A percentile compares a stretch with the other conserved stretches of the same genome.
These are phyloP conservation scores for Nebria ingens DNA, from an alignment of 1,140 invertebrate species.

Conservation along the genomic window DNA sequence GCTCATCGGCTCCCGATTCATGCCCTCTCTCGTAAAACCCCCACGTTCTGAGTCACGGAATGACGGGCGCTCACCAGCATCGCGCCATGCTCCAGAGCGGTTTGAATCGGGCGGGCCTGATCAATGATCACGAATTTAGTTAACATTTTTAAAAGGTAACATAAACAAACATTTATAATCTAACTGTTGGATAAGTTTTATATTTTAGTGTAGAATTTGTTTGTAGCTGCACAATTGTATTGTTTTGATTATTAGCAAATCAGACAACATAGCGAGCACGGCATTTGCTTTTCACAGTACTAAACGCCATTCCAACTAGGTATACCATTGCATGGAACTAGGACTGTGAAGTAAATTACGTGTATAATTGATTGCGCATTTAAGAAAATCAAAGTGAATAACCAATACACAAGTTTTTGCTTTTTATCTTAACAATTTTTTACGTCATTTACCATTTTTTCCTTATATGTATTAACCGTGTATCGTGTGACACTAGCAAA, in stretches of 20 bases:
- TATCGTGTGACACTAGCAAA: not conserved
- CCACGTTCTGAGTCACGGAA: slow-evolving; percentile 23
- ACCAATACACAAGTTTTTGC: no score
- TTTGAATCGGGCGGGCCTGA: slow-evolving; percentile 25
- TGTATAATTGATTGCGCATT: no score
- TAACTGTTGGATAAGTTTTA: no score
- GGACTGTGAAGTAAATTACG: not conserved
- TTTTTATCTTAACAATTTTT: no score
- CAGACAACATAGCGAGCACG: not conserved
- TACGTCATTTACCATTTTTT: no score
- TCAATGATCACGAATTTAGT: not conserved
- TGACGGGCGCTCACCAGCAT: slow-evolving; percentile 21
- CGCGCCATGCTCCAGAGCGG: slow-evolving; percentile 35
- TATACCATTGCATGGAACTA: not conserved
- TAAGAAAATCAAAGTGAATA: no score
- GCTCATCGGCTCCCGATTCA: slow-evolving; percentile 26
- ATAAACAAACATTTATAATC: not conserved
- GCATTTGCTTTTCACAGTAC: not conserved
- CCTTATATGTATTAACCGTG: no score
- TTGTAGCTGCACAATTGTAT: slow-evolving; percentile 1
- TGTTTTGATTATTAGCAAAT: not conserved
- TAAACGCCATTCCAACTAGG: not conserved
- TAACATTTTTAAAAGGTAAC: not conserved
- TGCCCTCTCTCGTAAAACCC: slow-evolving; percentile 18
- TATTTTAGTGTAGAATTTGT: no score